A percentile compares a stretch with the other conserved stretches of the same genome.
These are phyloP conservation scores for Machaerirhynchus nigripectus DNA, from an alignment of 2,113 vertebrate species.

Conservation along the genomic window DNA sequence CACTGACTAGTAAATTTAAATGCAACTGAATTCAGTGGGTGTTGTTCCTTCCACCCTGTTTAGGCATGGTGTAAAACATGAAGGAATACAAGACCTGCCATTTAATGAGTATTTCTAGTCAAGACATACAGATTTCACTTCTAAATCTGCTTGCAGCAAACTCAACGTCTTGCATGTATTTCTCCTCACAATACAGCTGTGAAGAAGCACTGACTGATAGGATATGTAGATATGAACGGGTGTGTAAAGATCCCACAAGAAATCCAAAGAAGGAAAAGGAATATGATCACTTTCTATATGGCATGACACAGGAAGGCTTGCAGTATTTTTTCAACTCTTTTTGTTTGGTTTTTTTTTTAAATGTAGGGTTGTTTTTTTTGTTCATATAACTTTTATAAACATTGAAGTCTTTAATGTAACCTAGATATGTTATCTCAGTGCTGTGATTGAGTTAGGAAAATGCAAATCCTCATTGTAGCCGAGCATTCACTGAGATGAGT, in stretches of 20 bases:
- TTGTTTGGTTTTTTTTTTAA: background rate
- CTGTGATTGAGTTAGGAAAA: background rate
- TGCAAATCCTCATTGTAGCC: background rate
- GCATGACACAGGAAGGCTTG: background rate
- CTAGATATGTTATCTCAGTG: background rate
- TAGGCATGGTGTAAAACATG: fast-evolving
- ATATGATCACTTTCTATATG: fast-evolving
- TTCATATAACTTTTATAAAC: background rate
- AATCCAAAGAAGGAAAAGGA: background rate
- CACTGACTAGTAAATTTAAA: background rate
- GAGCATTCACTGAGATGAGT: background rate
- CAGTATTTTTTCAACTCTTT: background rate
- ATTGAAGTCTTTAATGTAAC: background rate
- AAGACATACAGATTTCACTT: background rate
- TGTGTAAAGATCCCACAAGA: background rate
- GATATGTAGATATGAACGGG: background rate
- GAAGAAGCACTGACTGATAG: background rate
- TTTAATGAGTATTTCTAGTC: background rate
- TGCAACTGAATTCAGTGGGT: background rate
- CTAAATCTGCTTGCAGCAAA: background rate
- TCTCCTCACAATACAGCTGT: background rate
- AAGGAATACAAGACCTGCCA: background rate
- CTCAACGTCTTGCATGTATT: background rate
- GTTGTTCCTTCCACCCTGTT: background rate
- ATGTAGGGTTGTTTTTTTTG: background rate